Base-by-base conservation (phyloP, 2,797 vertebrate genomes). In the Valencia hispanica region DNA sequence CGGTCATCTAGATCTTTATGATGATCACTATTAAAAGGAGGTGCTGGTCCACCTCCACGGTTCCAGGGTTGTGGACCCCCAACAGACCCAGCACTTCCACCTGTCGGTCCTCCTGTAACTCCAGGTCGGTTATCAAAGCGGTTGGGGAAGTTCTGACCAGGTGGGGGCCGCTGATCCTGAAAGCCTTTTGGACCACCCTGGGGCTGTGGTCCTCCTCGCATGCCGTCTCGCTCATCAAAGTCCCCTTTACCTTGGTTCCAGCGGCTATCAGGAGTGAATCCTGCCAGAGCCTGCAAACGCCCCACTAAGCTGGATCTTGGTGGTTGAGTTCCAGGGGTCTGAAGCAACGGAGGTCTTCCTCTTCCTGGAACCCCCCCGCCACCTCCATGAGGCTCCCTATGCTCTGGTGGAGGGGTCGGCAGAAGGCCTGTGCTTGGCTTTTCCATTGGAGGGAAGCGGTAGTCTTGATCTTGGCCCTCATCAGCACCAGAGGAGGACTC, bases 1-100 rank as follows among this genome's bases (percentile, higher is more conserved):
- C 98, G 96, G 65, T 99, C 98, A 92, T 99, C 98, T 83, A 98
- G 96, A 95, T 99, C 98, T 94, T 97, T 97, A 87, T 97, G 97
- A 77, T 96, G 79, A 87, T 98, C 97, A 80, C 94, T 95, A 72
- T 97, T 97, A 89, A 98, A 97, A 74, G 92, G 66, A 0, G 90
- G 74, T 8, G 81, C 4, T 1, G 80, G 34, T 12, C 77, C 81
- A 50, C 88, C 70, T 9, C 90, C 73, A 12, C 94, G 91, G 61
- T 87, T 94, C 94, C 94, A 94, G 51, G 84, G 32, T 27, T 88
- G 93, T 1, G 89, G 74, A 0, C 80, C 89, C 18, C 84, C 90
- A 39, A 65, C 80, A 50, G 74, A 68, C 57, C 87, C 91, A 7
- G 77, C 25, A 57, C 78, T 91, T 53, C 70, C 88, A 3, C 76